A percentile compares a stretch with the other conserved stretches of the same genome.
phyloP scores from a whole-genome alignment of 2,797 vertebrate genomes.

The Notamacropus eugenii region DNA sequence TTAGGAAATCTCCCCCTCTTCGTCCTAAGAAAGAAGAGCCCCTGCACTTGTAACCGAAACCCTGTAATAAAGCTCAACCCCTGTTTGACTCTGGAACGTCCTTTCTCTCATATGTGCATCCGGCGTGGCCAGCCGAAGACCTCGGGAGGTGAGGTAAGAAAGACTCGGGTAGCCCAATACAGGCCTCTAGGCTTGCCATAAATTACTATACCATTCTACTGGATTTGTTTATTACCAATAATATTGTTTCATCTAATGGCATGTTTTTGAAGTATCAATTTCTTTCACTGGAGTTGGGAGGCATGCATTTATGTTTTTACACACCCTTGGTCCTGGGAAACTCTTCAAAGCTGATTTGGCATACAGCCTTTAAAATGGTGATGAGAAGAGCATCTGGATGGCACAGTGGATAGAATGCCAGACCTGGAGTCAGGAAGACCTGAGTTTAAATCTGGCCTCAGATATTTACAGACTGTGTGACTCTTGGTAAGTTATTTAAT shows the following conservation, averaged over 20 bases:
- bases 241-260: neutral
- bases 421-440: neutral
- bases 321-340: neutral
- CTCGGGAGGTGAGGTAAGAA: too few relatives aligned
- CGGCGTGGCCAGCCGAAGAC: too few relatives aligned
- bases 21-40: too few relatives aligned
- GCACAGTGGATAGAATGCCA: neutral
- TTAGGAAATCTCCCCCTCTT: too few relatives aligned
- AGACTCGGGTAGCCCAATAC: too few relatives aligned
- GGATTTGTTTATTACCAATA: neutral
- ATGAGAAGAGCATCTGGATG: neutral
- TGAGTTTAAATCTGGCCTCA: neutral
- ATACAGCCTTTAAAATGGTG: neutral
- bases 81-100: too few relatives aligned
- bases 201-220: neutral
- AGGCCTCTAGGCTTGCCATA: too few relatives aligned
- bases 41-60: too few relatives aligned
- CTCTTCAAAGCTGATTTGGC: neutral
- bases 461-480: too few relatives aligned
- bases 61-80: too few relatives aligned
- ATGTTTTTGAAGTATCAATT: neutral
- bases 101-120: too few relatives aligned
- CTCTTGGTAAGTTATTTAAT: too few relatives aligned
- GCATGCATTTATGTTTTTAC: neutral
- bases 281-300: neutral